A percentile compares a stretch with the other conserved stretches of the same genome.
Evolutionary conservation across 1,140 invertebrate genomes (phyloP).

Genomic region (Drosophila carrolli): DNA sequence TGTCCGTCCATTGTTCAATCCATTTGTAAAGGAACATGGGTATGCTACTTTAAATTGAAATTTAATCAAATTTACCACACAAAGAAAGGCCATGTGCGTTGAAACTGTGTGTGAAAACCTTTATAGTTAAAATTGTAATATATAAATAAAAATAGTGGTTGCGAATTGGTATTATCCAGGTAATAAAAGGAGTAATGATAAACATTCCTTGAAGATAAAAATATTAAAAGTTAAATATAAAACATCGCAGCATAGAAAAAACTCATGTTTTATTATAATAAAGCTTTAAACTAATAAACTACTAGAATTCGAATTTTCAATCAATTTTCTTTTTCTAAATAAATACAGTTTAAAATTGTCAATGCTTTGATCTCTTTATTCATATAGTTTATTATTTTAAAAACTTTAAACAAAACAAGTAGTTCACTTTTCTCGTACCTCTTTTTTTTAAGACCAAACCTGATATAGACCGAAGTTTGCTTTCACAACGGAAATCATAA

Average conservation of each 20-base stretch:
- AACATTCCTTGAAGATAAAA: no score
- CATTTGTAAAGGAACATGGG: slow-evolving; percentile 27
- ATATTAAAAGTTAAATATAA: no score
- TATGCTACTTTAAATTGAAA: slow-evolving; percentile 39
- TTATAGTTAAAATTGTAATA: no score
- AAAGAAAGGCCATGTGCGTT: slow-evolving; percentile 2
- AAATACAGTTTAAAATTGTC: no score
- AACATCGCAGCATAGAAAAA: no score
- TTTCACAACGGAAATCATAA: slow-evolving; percentile 56
- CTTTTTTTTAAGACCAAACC: slow-evolving; percentile 41
- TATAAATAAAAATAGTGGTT: no score
- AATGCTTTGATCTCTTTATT: background rate
- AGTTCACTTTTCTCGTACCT: slow-evolving; percentile 13
- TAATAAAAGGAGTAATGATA: no score
- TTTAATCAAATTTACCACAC: slow-evolving; percentile 33
- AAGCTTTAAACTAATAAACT: no score
- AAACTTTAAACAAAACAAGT: slow-evolving; percentile 1
- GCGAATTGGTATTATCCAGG: no score
- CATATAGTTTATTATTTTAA: slow-evolving; percentile 12
- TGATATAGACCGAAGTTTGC: slow-evolving; percentile 31
- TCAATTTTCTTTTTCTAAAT: no score
- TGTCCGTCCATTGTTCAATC: slow-evolving; percentile 28
- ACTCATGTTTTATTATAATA: no score
- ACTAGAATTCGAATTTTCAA: no score
- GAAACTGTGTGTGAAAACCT: background rate